Evolutionary conservation across 2,888 invertebrate genomes (phyloP).

Genomic region (Lasioglossum villosulum): DNA sequence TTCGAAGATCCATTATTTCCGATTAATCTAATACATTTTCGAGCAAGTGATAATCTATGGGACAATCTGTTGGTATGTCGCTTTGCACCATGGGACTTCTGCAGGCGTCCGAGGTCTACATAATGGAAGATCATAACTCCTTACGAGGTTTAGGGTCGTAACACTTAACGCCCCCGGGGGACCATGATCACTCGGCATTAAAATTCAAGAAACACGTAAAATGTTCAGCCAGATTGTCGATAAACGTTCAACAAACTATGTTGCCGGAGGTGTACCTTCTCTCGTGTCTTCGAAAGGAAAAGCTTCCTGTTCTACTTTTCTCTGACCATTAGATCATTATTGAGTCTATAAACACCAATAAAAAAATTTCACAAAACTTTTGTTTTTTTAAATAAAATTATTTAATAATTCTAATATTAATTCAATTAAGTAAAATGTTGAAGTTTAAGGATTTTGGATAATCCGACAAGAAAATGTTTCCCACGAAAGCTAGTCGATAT

Average conservation of each 20-base stretch:
- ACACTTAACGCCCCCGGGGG: constrained; percentile 49
- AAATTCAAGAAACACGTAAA: constrained; percentile 51
- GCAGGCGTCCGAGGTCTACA: constrained; percentile 35
- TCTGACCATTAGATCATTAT: no score
- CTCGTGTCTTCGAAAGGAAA: no score
- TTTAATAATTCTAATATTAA: no score
- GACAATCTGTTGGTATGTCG: background rate
- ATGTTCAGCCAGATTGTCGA: constrained; percentile 46
- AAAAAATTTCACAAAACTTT: no score
- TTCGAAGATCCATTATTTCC: background rate
- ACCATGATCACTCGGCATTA: constrained; percentile 29
- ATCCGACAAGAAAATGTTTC: no score
- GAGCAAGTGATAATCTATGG: background rate
- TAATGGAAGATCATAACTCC: constrained; percentile 52
- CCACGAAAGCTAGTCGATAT: no score
- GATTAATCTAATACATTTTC: background rate
- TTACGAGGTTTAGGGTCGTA: constrained; percentile 58
- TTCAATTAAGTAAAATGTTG: no score
- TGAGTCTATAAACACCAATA: no score
- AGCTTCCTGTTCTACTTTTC: no score
- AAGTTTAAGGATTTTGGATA: no score
- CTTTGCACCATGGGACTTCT: constrained; percentile 22
- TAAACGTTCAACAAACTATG: constrained; percentile 22
- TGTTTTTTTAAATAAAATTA: no score
- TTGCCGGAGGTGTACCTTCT: no score